phyloP scores from a whole-genome alignment of 1,140 invertebrate genomes.

The Drosophila grimshawi region DNA sequence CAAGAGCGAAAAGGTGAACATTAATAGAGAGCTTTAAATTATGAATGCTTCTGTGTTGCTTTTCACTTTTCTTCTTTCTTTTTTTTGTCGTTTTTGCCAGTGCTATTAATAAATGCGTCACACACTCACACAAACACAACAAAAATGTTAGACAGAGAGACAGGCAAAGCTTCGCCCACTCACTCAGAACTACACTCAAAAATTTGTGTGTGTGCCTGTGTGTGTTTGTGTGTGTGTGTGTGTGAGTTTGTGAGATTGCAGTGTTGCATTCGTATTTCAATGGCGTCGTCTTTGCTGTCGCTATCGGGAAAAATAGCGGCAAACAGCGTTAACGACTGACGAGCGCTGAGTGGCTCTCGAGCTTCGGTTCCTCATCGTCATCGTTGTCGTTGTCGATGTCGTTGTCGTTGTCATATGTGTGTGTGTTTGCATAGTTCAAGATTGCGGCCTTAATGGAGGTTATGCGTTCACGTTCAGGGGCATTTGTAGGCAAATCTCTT shows the following conservation, averaged over 20 bases:
- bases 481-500: conserved; percentile 67
- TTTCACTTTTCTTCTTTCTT: conserved; percentile 30
- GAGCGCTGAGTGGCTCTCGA: conserved; percentile 5
- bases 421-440: conserved; percentile 70
- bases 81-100: conserved; percentile 5
- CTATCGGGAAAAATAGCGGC: conserved; percentile 47
- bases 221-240: conserved; percentile 10
- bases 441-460: conserved; percentile 79
- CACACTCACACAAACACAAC: conserved; percentile 14
- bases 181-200: conserved; percentile 44
- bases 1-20: conserved; percentile 8
- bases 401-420: conserved; percentile 3
- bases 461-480: conserved; percentile 81
- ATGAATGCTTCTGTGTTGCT: conserved; percentile 6
- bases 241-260: conserved; percentile 21
- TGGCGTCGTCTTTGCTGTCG: conserved; percentile 43
- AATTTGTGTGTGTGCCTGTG: background rate
- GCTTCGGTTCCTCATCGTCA: conserved; percentile 16
- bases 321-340: conserved; percentile 47
- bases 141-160: conserved; percentile 10
- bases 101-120: conserved; percentile 52
- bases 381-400: background rate
- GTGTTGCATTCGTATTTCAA: conserved; percentile 68
- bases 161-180: conserved; percentile 48
- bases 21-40: conserved; percentile 20